phyloP scores from a whole-genome alignment of 2,888 invertebrate genomes.

The Drosophila merina region DNA sequence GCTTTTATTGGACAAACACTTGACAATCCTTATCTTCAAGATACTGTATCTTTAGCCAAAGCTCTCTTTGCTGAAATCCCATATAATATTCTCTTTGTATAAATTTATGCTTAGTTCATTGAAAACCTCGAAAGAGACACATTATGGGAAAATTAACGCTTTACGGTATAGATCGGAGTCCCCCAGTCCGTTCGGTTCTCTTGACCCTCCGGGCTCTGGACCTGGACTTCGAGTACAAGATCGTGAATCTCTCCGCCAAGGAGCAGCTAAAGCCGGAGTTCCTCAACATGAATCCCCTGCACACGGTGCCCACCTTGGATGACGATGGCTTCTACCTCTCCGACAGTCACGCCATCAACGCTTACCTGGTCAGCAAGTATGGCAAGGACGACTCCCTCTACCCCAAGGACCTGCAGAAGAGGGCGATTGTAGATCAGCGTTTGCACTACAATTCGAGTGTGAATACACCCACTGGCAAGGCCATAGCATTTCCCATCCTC shows the following conservation, averaged over 20 bases:
- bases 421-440: slow-evolving; percentile 77
- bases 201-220: slow-evolving; percentile 87
- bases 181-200: slow-evolving; percentile 87
- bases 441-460: slow-evolving; percentile 73
- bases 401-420: slow-evolving; percentile 73
- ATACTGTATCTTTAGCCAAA: neutral
- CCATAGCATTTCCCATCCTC: slow-evolving; percentile 26
- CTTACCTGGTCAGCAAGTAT: slow-evolving; percentile 77
- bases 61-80: neutral
- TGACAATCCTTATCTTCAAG: neutral
- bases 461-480: slow-evolving; percentile 51
- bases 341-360: slow-evolving; percentile 81
- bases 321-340: slow-evolving; percentile 71
- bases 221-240: slow-evolving; percentile 82
- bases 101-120: neutral
- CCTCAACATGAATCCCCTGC: slow-evolving; percentile 78
- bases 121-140: neutral
- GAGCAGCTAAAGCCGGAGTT: slow-evolving; percentile 67
- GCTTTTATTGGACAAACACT: neutral
- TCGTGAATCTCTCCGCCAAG: slow-evolving; percentile 46
- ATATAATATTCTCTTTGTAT: neutral
- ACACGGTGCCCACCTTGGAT: slow-evolving; percentile 78
- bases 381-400: slow-evolving; percentile 73
- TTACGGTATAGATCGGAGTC: slow-evolving; percentile 82
- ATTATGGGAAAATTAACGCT: slow-evolving; percentile 62